A percentile compares a stretch with the other conserved stretches of the same genome.
These are phyloP conservation scores for Trachurus trachurus DNA, from an alignment of 2,797 vertebrate species.

Conservation along the genomic window DNA sequence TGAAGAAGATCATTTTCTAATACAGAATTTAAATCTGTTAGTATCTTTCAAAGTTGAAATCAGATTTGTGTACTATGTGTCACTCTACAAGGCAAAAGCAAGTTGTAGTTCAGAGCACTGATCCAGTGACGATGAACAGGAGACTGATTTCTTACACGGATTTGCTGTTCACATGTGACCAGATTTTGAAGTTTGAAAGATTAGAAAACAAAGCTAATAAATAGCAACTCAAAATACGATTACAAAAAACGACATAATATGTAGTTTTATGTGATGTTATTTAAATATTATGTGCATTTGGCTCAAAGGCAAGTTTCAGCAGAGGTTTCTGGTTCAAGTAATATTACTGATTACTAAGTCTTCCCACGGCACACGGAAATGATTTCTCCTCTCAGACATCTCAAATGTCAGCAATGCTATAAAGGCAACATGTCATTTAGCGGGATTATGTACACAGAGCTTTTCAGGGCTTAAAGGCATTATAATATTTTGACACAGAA, in stretches of 20 bases:
- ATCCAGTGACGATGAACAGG: slow-evolving; percentile 10
- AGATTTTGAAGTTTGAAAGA: not conserved
- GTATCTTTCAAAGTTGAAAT: slow-evolving; percentile 13
- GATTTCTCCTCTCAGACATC: slow-evolving; percentile 11
- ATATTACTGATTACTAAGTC: not conserved
- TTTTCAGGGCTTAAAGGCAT: slow-evolving; percentile 32
- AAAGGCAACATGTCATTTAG: slow-evolving; percentile 25
- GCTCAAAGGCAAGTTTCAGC: not conserved
- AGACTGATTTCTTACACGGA: not conserved
- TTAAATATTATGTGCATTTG: not conserved
- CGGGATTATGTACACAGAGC: slow-evolving; percentile 25
- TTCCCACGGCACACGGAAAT: slow-evolving; percentile 1
- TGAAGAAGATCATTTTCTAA: slow-evolving; percentile 8
- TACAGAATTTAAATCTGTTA: slow-evolving; percentile 27
- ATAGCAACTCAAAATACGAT: no score
- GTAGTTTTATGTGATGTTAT: no score
- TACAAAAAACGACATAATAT: no score
- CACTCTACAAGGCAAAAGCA: not conserved
- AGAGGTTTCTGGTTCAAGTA: not conserved
- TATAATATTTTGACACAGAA: slow-evolving; percentile 36
- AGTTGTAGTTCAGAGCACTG: not conserved
- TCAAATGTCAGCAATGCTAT: slow-evolving; percentile 30
- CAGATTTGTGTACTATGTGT: slow-evolving; percentile 23
- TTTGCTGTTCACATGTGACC: not conserved
- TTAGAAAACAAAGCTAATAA: not conserved